phyloP scores from a whole-genome alignment of 2,797 vertebrate species.

The Paramormyrops hopkinsi region DNA sequence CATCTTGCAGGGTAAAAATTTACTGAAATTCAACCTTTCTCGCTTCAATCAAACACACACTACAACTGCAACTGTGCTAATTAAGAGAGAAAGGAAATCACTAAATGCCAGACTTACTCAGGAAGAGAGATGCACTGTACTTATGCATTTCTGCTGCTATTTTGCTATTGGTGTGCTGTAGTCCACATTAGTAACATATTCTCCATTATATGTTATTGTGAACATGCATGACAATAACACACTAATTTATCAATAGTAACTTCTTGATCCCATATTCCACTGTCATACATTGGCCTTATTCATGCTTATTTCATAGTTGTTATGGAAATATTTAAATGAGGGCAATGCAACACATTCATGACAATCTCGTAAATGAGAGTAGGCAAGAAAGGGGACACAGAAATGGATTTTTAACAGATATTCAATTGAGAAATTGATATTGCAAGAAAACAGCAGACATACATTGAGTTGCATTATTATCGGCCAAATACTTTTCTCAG shows the following conservation, averaged over 20 bases:
- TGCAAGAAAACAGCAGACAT: not conserved
- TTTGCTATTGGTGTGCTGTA: not conserved
- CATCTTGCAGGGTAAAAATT: not conserved
- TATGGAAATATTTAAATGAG: not conserved
- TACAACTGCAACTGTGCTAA: not conserved
- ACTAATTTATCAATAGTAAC: not conserved
- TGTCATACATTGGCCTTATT: not conserved
- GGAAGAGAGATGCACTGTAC: not conserved
- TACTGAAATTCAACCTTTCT: constrained; percentile 1
- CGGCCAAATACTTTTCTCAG: not conserved
- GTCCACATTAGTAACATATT: not conserved
- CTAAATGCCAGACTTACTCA: not conserved
- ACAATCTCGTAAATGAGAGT: not conserved
- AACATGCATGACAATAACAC: not conserved
- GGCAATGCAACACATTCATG: not conserved
- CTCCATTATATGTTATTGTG: not conserved
- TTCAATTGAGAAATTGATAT: not conserved
- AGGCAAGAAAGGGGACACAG: not conserved
- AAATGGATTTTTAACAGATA: not conserved
- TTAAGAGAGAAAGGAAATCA: not conserved
- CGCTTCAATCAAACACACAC: not conserved
- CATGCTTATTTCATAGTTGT: not conserved
- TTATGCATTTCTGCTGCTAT: not conserved
- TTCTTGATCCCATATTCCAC: not conserved
- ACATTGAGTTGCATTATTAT: not conserved